phyloP scores from a whole-genome alignment of 2,797 vertebrate genomes.

The Enteromius fasciolatus region DNA sequence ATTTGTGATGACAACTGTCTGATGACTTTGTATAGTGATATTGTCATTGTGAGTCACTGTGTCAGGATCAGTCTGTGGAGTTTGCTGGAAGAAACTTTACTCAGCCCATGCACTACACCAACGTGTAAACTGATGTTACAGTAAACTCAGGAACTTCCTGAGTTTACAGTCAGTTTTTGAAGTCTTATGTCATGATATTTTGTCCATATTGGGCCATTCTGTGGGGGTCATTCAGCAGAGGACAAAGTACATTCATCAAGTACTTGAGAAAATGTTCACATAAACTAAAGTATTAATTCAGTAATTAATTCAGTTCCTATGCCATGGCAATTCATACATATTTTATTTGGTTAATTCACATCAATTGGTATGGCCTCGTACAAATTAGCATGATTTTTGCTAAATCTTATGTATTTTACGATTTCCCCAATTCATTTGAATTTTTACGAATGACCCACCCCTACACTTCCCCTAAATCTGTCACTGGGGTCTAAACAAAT shows the following conservation, averaged over 20 bases:
- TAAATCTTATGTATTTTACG: no score
- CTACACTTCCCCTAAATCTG: no score
- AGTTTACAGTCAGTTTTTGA: no score
- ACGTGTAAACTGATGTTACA: background rate
- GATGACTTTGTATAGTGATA: background rate
- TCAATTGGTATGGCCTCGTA: background rate
- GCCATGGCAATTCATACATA: background rate
- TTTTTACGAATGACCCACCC: background rate
- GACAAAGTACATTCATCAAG: background rate
- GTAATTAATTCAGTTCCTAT: no score
- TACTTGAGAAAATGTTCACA: background rate
- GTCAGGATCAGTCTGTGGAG: background rate
- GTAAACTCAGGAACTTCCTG: no score
- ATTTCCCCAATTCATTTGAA: background rate
- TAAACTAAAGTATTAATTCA: no score
- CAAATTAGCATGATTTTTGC: background rate
- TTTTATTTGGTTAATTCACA: background rate
- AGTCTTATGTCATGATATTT: slow-evolving; percentile 8
- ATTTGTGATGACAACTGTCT: background rate
- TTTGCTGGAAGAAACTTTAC: background rate
- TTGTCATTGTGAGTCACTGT: slow-evolving; percentile 15
- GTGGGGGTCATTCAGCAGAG: background rate
- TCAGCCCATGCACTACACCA: background rate
- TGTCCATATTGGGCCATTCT: background rate
- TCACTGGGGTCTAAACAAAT: no score